Evolutionary conservation across 2,888 invertebrate species (phyloP).

Genomic region (Hirtodrosophila trivittata): DNA sequence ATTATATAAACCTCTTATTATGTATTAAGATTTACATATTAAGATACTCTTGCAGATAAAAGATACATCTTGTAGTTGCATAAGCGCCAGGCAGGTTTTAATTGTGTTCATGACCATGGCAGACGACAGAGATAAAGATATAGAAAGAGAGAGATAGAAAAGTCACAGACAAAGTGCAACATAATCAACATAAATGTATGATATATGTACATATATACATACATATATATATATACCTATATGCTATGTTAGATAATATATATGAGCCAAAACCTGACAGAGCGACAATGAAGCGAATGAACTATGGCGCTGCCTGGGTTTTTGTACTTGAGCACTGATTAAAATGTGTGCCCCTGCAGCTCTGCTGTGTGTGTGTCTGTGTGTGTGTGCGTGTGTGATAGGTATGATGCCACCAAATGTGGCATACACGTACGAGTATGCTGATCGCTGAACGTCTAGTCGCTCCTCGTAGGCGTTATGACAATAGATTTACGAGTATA

Average conservation of each 20-base stretch:
- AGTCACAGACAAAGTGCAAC: constrained; percentile 44
- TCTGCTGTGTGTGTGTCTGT: constrained; percentile 20
- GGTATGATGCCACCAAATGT: constrained; percentile 45
- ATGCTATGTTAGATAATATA: constrained; percentile 1
- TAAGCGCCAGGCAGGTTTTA: constrained; percentile 48
- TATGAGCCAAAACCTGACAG: constrained; percentile 28
- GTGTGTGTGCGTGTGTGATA: constrained; percentile 18
- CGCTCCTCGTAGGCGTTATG: constrained; percentile 69
- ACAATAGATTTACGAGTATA: constrained; percentile 77
- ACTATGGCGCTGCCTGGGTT: constrained; percentile 50
- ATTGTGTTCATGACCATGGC: constrained; percentile 77
- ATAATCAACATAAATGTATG: constrained; percentile 70
- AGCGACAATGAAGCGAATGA: constrained; percentile 56
- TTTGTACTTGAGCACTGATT: constrained; percentile 78
- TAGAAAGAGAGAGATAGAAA: constrained; percentile 1
- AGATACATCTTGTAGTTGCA: constrained; percentile 21
- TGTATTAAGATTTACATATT: too few species aligned
- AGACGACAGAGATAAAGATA: constrained; percentile 14
- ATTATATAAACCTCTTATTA: too few species aligned
- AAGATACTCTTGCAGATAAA: too few species aligned
- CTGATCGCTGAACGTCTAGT: constrained; percentile 46
- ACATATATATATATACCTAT: constrained; percentile 2
- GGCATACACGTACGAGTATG: constrained; percentile 22
- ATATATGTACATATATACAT: constrained; percentile 17
- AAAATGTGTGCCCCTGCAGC: constrained; percentile 64